Evolutionary conservation across 2,797 vertebrate species (phyloP), one percentile per base, ranked within the genome.

Genomic region (Glyptemys insculpta): DNA sequence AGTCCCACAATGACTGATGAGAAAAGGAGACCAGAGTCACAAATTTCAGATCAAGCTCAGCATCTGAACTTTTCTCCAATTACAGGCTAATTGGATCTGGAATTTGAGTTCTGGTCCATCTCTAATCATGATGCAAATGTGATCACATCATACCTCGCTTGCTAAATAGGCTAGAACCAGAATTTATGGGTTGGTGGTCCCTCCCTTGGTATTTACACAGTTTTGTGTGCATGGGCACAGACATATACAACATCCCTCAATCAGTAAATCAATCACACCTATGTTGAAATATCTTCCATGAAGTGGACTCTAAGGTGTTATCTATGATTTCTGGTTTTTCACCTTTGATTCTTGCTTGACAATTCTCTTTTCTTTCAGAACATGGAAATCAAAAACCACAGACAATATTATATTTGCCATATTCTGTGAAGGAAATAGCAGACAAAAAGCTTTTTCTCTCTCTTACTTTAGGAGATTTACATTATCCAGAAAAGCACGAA

Each of bases 1-100:
- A 85, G 83, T 72, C 14, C 56, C 79, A 18, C 49, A 76, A 86
- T 5, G 16, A 81, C 83, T 91, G 59, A n/a, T 0, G 0, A 56
- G 91, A 86, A 86, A 96, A 37, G 9, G 57, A 94, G 79, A 53
- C 52, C 74, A 86, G 49, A 84, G 84, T 94, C n/a, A 18, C 65
- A 81, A 92, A 88, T 72, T 57, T 89, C 81, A 65, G 79, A 92
- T 85, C 1, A 52, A 56, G 47, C 65, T 6, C 78, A 91, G 19
- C 0, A 1, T 4, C 25, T 1, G 52, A 93, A 88, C 5, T 82
- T 93, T 57, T 2, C 8, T 25, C 27, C 86, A 91, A 65, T 2
- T 81, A 62, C 27, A 49, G 41, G 44, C 4, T 15, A 25, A 49
- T 49, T 47, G 74, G 84, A 87, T 27, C 59, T 18, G 2, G 31